Conservation (phyloP, 2,888 invertebrate genomes). For the Brachynemurus nebulosus region DNA sequence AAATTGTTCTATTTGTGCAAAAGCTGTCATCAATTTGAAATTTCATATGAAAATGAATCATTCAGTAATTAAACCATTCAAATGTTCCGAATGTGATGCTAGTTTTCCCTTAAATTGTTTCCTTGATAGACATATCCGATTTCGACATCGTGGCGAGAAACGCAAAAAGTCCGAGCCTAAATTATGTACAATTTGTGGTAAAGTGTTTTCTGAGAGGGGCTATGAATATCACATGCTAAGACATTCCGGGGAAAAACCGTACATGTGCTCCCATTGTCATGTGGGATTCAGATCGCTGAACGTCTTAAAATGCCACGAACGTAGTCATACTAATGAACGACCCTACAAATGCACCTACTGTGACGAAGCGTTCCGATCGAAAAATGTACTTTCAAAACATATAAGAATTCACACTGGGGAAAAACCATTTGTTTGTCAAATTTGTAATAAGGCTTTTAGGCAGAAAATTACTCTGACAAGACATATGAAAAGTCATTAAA, state of each 20-base stretch:
- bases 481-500: neutral
- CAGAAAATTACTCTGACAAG: neutral
- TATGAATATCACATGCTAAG: conserved; percentile 31
- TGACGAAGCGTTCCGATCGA: neutral
- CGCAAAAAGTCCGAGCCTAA: neutral
- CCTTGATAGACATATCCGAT: neutral
- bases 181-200: neutral
- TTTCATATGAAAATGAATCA: neutral
- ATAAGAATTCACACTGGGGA: neutral
- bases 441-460: neutral
- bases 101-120: neutral
- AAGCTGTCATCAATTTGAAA: neutral
- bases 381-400: neutral
- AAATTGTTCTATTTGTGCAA: neutral
- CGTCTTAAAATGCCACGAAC: neutral
- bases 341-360: neutral
- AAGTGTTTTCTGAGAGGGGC: neutral
- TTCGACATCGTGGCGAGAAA: neutral
- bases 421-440: neutral
- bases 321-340: neutral
- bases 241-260: conserved; percentile 31
- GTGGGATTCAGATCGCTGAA: conserved; percentile 25
- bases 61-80: neutral
- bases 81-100: neutral
- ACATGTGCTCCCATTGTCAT: conserved; percentile 30